Conservation (phyloP, 1,140 invertebrate species). For the Aphis gossypii region DNA sequence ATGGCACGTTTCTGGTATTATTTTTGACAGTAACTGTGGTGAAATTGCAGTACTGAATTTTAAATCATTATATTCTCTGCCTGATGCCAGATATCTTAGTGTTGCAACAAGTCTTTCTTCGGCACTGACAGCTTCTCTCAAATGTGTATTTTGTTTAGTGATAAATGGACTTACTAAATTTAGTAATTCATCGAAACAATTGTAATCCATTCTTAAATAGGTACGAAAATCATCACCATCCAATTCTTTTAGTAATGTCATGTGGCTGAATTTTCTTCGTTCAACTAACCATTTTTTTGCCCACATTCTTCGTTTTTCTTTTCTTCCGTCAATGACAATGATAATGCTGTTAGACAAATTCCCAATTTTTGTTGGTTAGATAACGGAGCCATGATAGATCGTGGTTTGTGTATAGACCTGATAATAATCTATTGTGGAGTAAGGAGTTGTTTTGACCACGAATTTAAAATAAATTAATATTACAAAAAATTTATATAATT, state of each 20-base stretch:
- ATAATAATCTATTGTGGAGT: no score
- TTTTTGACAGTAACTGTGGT: slow-evolving; percentile 19
- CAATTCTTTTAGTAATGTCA: slow-evolving; percentile 29
- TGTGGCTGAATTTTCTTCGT: slow-evolving; percentile 28
- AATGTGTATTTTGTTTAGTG: slow-evolving; percentile 30
- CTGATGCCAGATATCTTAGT: slow-evolving; percentile 27
- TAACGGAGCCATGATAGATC: neutral
- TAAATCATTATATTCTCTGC: slow-evolving; percentile 33
- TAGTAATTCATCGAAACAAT: slow-evolving; percentile 8
- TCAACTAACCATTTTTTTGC: slow-evolving; percentile 25
- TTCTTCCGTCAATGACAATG: neutral
- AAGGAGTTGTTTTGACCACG: neutral
- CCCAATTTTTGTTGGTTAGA: neutral
- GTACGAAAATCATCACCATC: slow-evolving; percentile 27
- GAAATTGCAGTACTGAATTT: slow-evolving; percentile 38
- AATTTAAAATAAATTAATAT: neutral
- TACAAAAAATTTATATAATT: no score
- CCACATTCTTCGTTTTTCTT: neutral
- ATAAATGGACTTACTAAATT: slow-evolving; percentile 47
- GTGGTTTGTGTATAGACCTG: neutral
- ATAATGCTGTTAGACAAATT: neutral
- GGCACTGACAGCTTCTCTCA: slow-evolving; percentile 8
- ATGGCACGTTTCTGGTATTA: slow-evolving; percentile 19
- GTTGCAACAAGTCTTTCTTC: slow-evolving; percentile 21
- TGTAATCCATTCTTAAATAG: slow-evolving; percentile 7